Evolutionary conservation across 1,140 invertebrate species (phyloP).

Genomic region (Cyclargus thomasi): DNA sequence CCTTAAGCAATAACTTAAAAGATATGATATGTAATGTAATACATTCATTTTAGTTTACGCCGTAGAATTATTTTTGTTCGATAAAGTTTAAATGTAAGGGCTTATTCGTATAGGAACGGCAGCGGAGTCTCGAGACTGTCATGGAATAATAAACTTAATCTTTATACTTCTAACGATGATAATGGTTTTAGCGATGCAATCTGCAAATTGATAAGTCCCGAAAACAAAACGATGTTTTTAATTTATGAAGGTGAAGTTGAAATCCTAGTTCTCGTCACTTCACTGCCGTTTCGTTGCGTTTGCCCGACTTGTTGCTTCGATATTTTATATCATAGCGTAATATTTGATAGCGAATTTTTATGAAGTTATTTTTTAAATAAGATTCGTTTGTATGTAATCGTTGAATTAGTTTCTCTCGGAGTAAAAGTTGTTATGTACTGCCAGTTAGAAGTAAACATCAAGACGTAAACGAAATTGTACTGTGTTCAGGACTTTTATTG

Average conservation of each 20-base stretch:
- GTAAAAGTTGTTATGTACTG: slow-evolving; percentile 63
- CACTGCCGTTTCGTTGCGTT: slow-evolving; percentile 16
- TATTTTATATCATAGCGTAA: slow-evolving; percentile 47
- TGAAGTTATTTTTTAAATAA: slow-evolving; percentile 46
- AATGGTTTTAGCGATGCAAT: too few relatives aligned
- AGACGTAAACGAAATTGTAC: slow-evolving; percentile 20
- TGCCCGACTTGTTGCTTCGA: slow-evolving; percentile 45
- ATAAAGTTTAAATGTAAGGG: background rate
- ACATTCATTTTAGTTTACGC: background rate
- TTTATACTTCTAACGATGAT: background rate
- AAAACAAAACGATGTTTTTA: too few relatives aligned
- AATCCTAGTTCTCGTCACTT: background rate
- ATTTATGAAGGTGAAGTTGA: too few relatives aligned
- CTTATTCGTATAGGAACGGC: background rate
- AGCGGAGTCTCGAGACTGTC: background rate
- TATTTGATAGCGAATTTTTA: slow-evolving; percentile 61
- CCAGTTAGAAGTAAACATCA: slow-evolving; percentile 68
- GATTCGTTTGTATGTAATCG: slow-evolving; percentile 50
- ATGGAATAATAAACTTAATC: background rate
- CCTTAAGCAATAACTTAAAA: background rate
- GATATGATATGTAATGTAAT: background rate
- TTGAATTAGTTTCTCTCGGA: slow-evolving; percentile 51
- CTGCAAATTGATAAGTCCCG: too few relatives aligned
- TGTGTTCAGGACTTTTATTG: slow-evolving; percentile 1
- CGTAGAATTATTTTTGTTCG: background rate